phyloP scores from a whole-genome alignment of 2,888 invertebrate species.

The Orthonychiurus folsomi region DNA sequence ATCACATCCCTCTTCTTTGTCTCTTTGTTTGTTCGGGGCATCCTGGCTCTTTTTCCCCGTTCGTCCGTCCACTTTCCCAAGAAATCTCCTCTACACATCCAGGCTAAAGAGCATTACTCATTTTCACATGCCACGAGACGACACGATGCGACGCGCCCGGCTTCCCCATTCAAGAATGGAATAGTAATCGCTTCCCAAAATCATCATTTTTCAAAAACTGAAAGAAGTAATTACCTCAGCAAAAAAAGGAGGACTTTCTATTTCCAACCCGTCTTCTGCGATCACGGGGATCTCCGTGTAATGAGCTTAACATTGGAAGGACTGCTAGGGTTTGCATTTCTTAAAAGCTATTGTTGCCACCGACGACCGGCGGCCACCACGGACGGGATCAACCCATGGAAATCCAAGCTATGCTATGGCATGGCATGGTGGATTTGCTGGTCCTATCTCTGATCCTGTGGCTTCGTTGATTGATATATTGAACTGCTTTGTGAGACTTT shows the following conservation, averaged over 20 bases:
- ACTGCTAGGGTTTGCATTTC: neutral
- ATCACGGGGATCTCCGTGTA: neutral
- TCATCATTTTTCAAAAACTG: constrained; percentile 1
- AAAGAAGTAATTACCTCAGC: neutral
- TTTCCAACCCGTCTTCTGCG: neutral
- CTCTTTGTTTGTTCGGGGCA: constrained; percentile 14
- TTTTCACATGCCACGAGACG: neutral
- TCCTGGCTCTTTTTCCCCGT: constrained; percentile 13
- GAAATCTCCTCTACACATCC: neutral
- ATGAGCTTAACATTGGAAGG: neutral
- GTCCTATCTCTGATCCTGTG: too few species aligned
- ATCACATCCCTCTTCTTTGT: constrained; percentile 32
- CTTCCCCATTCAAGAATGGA: neutral
- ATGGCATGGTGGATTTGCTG: too few species aligned
- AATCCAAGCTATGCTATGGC: too few species aligned
- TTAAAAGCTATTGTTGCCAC: neutral
- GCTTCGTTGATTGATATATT: too few species aligned
- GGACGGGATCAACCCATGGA: too few species aligned
- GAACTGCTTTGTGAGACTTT: too few species aligned
- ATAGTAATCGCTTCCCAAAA: neutral
- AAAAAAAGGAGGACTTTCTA: neutral
- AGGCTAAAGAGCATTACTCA: neutral
- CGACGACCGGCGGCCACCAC: too few species aligned
- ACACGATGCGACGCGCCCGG: too few species aligned
- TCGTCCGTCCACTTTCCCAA: constrained; percentile 16